A percentile compares a stretch with the other conserved stretches of the same genome.
Conservation (phyloP, 2,797 vertebrate genomes). For the Botia almorhae region DNA sequence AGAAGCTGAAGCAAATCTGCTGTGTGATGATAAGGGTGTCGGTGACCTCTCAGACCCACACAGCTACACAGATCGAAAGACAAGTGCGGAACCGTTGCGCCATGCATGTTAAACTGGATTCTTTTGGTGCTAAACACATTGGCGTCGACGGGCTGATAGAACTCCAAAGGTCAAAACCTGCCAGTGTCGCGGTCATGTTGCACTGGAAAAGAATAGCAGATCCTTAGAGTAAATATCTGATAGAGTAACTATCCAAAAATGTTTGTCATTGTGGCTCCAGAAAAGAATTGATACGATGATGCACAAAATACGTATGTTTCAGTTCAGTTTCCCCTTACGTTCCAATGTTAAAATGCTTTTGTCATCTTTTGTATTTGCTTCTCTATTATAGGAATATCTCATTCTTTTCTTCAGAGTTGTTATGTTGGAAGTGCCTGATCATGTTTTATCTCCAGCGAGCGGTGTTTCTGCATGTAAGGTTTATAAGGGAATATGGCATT, state of each 20-base stretch:
- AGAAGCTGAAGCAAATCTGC: conserved; percentile 6
- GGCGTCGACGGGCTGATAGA: conserved; percentile 31
- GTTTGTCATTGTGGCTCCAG: neutral
- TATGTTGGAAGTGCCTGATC: conserved; percentile 88
- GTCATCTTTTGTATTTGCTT: conserved; percentile 41
- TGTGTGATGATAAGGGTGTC: neutral
- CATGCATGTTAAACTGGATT: conserved; percentile 37
- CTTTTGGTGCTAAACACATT: conserved; percentile 55
- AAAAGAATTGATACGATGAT: conserved; percentile 11
- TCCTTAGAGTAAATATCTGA: neutral
- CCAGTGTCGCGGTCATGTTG: conserved; percentile 19
- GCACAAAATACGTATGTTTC: conserved; percentile 25
- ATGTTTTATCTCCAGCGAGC: conserved; percentile 76
- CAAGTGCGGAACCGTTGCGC: neutral
- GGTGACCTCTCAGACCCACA: conserved; percentile 17
- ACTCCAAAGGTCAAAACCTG: conserved; percentile 42
- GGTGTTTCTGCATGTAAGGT: conserved; percentile 66
- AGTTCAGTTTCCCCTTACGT: conserved; percentile 49
- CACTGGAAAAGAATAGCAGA: conserved; percentile 15
- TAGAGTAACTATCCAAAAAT: neutral
- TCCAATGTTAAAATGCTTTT: conserved; percentile 54
- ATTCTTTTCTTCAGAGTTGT: conserved; percentile 78
- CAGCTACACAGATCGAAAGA: conserved; percentile 38
- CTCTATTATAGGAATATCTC: conserved; percentile 64
- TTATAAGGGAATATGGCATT: conserved; percentile 44